Base-by-base conservation (phyloP, 2,797 vertebrate species). In the Kryptopterus vitreolus region DNA sequence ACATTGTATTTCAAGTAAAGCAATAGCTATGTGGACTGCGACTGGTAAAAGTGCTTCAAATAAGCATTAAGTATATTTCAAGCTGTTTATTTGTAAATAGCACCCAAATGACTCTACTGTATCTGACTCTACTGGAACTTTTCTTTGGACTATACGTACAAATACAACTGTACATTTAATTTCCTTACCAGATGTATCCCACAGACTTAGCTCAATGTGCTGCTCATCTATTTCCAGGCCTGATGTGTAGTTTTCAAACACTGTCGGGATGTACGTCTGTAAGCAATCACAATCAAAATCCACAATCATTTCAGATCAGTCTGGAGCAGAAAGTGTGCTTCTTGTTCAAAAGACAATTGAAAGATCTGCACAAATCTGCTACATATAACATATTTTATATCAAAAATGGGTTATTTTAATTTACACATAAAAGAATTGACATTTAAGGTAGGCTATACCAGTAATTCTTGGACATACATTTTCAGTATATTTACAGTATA, bases 161-260 rank as follows among this genome's bases (percentile, higher is more conserved):
- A 70, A 70, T 22, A 70, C 24, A 52, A 48, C 18, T 71, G 50
- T 35, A n/a, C 11, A 59, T 58, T 10, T 38, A 0, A 8, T 59
- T 38, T 76, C 77, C 94, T 94, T 89, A 97, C 97, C 97, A 87
- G 97, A 98, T 74, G 96, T 98, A 89, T 98, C 96, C 97, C 96
- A 98, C 20, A 98, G 94, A 85, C 97, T 98, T 80, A 98, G 95
- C 92, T 98, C 97, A 73, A 97, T 95, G 35, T 96, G 94, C 88
- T 97, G 96, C 26, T 96, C 97, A 72, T 98, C 97, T 1, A 95
- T 92, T 87, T 96, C 94, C 93, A 98, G 88, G 83, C 95, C 96
- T 83, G 96, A 94, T 0, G 96, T 98, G 92, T 98, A 98, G 91
- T 98, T 98, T 89, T 98, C 97, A 89, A 98, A 98, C 85, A 98